Evolutionary conservation across 2,797 vertebrate genomes (phyloP).

Genomic region (Rhyacichthys aspro): DNA sequence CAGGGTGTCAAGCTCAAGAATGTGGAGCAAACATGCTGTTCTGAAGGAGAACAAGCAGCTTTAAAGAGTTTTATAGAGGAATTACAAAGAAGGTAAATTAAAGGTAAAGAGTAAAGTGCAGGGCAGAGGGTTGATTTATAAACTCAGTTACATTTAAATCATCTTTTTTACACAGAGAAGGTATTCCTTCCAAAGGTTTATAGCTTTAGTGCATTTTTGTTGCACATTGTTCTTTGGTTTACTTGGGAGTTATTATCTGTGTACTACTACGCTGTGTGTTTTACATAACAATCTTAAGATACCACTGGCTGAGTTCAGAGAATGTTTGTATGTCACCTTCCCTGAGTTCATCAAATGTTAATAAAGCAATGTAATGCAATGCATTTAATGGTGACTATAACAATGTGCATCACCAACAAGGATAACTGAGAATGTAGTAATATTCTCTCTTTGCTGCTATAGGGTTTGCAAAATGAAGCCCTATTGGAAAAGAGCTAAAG

Average conservation of each 20-base stretch:
- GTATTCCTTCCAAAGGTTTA: slow-evolving; percentile 19
- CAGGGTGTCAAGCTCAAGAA: slow-evolving; percentile 72
- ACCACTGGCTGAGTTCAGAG: slow-evolving; percentile 43
- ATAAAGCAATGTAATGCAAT: slow-evolving; percentile 44
- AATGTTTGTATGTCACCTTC: slow-evolving; percentile 23
- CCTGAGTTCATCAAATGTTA: slow-evolving; percentile 24
- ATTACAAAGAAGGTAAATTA: slow-evolving; percentile 36
- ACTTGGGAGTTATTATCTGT: slow-evolving; percentile 19
- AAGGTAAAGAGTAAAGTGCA: neutral
- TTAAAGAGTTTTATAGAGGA: slow-evolving; percentile 36
- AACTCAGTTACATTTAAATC: neutral
- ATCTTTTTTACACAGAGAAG: neutral
- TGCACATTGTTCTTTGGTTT: slow-evolving; percentile 21
- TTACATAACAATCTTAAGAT: slow-evolving; percentile 60
- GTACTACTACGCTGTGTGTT: slow-evolving; percentile 40
- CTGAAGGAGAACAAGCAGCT: slow-evolving; percentile 53
- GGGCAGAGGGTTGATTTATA: neutral
- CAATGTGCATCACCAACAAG: slow-evolving; percentile 58
- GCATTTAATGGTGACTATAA: slow-evolving; percentile 61
- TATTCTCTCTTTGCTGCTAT: slow-evolving; percentile 71
- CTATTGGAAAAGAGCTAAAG: slow-evolving; percentile 72
- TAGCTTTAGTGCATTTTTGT: slow-evolving; percentile 19
- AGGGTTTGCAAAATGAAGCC: slow-evolving; percentile 73
- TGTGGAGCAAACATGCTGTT: slow-evolving; percentile 72
- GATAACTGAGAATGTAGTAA: slow-evolving; percentile 65